Evolutionary conservation across 2,113 vertebrate genomes (phyloP), one percentile per base, ranked within the genome.

Genomic region (Rhineura floridana): DNA sequence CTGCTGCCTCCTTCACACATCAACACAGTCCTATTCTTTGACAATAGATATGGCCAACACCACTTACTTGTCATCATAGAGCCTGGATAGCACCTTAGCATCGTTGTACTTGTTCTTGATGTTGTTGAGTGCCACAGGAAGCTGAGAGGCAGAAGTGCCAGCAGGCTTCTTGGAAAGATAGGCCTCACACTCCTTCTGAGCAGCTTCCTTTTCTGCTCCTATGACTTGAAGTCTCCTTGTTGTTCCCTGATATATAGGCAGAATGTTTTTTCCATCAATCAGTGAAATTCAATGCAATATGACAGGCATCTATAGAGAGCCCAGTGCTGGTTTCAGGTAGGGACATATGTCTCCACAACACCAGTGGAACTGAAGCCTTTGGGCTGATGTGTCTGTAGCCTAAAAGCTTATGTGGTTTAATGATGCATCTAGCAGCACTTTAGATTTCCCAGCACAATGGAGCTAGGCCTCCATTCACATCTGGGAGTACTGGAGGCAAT

Each of bases 1-100:
- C 21, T 39, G 25, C 33, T 83, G 42, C 28, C 30, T 11, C 52
- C 21, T 62, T 44, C 17, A 59, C 10, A 19, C 75, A 1, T 6
- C 5, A 11, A 23, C 36, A 12, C 21, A n/a, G 19, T 17, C 46
- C 82, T 44, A 4, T 36, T 77, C 33, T 79, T 28, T 85, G 48
- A 67, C 15, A 59, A 13, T 77, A 69, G 39, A 21, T 63, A 4
- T 55, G 55, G 30, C 9, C 8, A 13, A 5, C 15, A 13, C 33
- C 84, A 95, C 97, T 96, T 97, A 99, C 99, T 99, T 99, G 92
- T 98, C 97, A 0, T 90, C 95, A 59, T 97, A 99, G 89, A 99
- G 98, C 84, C 93, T 95, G 90, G 97, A 96, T 23, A 99, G 98
- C 42, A 89, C 94, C 7, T 92, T 96, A 39, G 98, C 94, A 4